Evolutionary conservation across 2,797 vertebrate genomes (phyloP).

Genomic region (Parauchenoglanis punctatus): DNA sequence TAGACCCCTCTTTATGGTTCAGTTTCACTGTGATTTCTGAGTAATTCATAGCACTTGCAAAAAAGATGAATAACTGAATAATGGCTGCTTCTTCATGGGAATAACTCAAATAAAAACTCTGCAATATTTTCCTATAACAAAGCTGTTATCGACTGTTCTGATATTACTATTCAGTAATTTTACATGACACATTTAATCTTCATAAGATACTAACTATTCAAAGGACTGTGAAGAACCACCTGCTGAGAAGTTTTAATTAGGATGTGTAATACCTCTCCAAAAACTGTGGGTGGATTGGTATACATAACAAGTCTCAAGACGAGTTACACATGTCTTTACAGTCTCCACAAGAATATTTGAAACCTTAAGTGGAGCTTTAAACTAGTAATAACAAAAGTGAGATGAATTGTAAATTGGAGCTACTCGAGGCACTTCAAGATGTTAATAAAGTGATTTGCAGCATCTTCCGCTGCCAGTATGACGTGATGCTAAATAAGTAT

Average conservation of each 20-base stretch:
- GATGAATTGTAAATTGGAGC: neutral
- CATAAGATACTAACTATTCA: neutral
- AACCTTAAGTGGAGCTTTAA: constrained; percentile 22
- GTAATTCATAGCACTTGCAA: neutral
- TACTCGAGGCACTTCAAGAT: neutral
- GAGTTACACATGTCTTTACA: neutral
- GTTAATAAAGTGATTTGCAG: constrained; percentile 14
- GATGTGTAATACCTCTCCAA: neutral
- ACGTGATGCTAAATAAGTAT: neutral
- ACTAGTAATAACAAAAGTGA: constrained; percentile 22
- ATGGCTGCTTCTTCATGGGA: neutral
- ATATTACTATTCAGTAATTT: neutral
- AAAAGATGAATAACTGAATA: neutral
- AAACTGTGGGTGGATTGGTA: neutral
- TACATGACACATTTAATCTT: too few species aligned
- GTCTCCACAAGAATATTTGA: neutral
- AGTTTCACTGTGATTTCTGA: neutral
- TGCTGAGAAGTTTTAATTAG: neutral
- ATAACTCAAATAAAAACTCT: neutral
- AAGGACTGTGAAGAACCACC: neutral
- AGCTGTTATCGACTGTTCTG: neutral
- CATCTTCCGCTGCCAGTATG: neutral
- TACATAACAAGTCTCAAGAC: neutral
- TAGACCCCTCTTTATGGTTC: neutral
- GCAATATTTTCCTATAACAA: neutral